Conservation (phyloP, 2,113 vertebrate genomes). For the Pterocles orientalis region DNA sequence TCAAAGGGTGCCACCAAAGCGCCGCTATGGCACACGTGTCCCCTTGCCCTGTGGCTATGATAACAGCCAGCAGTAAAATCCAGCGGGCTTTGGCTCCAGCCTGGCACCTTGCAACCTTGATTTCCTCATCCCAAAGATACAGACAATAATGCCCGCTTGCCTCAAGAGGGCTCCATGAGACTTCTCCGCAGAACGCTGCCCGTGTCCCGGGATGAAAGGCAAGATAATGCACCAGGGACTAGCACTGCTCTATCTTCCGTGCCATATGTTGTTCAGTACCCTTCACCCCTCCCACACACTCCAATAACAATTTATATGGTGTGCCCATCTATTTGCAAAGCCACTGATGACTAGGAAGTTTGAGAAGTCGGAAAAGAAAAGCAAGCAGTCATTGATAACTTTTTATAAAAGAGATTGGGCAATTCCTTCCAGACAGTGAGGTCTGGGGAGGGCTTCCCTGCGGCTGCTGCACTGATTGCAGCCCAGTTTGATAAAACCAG, state of each 20-base stretch:
- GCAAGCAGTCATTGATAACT: background rate
- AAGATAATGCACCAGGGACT: background rate
- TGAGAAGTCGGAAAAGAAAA: background rate
- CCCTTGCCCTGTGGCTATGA: background rate
- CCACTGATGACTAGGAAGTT: background rate
- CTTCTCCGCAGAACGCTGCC: background rate
- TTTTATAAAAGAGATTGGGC: background rate
- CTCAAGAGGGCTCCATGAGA: slow-evolving; percentile 58
- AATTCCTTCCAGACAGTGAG: background rate
- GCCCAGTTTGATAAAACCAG: background rate
- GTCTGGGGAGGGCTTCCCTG: background rate
- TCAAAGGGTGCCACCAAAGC: background rate
- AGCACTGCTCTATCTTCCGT: background rate
- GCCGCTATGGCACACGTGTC: accelerated
- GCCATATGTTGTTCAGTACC: background rate
- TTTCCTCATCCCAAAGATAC: background rate
- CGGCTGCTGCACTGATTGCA: background rate
- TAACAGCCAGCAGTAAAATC: background rate
- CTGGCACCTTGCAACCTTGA: background rate
- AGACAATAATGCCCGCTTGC: background rate
- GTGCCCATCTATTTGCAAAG: background rate
- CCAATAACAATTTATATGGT: background rate
- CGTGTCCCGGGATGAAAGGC: background rate
- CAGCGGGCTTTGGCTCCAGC: background rate
- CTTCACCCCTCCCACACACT: background rate